Evolutionary conservation across 1,140 invertebrate species (phyloP), one percentile per base, ranked within the genome.

Genomic region (Bacillus rossius): DNA sequence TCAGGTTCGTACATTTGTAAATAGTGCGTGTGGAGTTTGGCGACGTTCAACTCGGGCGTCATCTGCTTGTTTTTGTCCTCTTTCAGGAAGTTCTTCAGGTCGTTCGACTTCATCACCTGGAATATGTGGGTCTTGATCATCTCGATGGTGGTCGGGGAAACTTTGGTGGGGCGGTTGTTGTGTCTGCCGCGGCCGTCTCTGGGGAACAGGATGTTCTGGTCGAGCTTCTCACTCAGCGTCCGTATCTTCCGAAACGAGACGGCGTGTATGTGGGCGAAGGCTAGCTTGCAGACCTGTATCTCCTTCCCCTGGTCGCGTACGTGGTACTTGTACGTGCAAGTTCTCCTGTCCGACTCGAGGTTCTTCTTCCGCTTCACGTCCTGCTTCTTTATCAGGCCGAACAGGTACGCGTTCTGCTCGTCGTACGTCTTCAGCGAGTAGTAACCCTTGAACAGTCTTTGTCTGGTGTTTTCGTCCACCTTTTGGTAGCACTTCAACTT

Each of bases 391-490:
- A 81, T 81, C 3, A 81, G 69, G n/a, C 79, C 79, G 73, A 79
- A 81, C 47, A 81, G 71, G 63, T 81, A 81, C 22, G 79, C 77
- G 73, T 81, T 80, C 67, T 81, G 79, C 69, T 81, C 79, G 71
- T 81, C 79, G 66, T 81, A 76, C 16, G 72, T 78, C 68, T 80
- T 79, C 70, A 81, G 74, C 10, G 76, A 76, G 65, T 81, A 81
- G 63, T 76, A 81, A 13, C 77, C 78, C 66, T 78, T 76, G 66
- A 81, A 81, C 10, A 78, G 78, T 65, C 73, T 77, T 14, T 74
- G 56, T 51, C 79, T 69, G 14, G 77, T 66, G 43, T 77, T 73
- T 62, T 77, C 75, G 8, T 77, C 76, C 8, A 81, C 73, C 68
- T 72, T 78, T 66, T 72, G 66, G 61, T 73, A 79, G 64, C 79